Percentiles rank a stretch among this genome's conserved stretches.
phyloP scores from a whole-genome alignment of 2,113 vertebrate genomes.

The Saguinus midas region DNA sequence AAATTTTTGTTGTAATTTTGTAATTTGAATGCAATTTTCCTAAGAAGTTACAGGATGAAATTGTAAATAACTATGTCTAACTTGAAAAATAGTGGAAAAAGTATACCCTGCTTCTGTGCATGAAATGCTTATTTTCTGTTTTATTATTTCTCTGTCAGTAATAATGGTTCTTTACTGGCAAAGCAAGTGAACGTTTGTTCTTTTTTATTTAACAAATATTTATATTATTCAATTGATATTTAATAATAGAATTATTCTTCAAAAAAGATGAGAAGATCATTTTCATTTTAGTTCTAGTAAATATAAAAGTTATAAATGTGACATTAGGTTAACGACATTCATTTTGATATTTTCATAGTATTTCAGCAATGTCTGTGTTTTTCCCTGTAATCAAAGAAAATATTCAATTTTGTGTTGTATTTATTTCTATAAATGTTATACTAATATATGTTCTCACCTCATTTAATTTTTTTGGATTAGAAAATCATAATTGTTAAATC shows the following conservation, averaged over 20 bases:
- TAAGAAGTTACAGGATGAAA: background rate
- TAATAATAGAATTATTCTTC: background rate
- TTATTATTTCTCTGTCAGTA: background rate
- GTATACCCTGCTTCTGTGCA: background rate
- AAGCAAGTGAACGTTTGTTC: background rate
- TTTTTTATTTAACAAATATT: background rate
- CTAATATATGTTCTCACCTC: background rate
- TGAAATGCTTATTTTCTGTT: background rate
- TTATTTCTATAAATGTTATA: background rate
- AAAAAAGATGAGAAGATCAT: background rate
- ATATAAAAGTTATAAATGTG: background rate
- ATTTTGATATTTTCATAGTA: background rate
- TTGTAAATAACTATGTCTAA: background rate
- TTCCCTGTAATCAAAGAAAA: background rate
- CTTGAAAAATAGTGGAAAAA: constrained; percentile 22
- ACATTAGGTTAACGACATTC: background rate
- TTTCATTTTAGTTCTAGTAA: background rate
- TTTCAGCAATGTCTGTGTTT: background rate
- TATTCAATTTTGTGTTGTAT: background rate
- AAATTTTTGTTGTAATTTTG: constrained; percentile 41
- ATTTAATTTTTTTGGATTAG: background rate
- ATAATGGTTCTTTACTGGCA: background rate
- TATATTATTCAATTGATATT: background rate
- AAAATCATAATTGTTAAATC: background rate
- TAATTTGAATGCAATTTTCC: constrained; percentile 25